Evolutionary conservation across 2,888 invertebrate species (phyloP).

Genomic region (Hirudinaria manillensis): DNA sequence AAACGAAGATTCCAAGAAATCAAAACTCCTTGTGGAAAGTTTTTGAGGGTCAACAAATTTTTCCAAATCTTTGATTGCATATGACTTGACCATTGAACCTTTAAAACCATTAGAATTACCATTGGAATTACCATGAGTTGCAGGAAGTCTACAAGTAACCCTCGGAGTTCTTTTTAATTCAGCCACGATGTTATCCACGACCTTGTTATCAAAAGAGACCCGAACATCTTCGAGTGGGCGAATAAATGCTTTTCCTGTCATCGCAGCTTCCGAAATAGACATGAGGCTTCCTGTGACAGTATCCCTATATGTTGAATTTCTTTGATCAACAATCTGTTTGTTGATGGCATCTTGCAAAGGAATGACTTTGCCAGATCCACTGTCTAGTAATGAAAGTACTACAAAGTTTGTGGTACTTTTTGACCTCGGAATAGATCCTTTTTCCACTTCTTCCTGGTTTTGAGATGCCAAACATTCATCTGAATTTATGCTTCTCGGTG

Average conservation of each 20-base stretch:
- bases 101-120: no score
- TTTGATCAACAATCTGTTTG: slow-evolving; percentile 14
- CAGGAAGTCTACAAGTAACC: background rate
- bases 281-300: slow-evolving; percentile 3
- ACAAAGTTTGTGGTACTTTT: background rate
- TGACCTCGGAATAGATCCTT: background rate
- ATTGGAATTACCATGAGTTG: no score
- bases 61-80: background rate
- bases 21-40: background rate
- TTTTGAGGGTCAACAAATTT: background rate
- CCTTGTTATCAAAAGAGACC: background rate
- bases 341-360: slow-evolving; percentile 19
- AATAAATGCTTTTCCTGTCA: slow-evolving; percentile 2
- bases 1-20: slow-evolving; percentile 2
- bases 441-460: background rate
- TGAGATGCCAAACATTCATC: no score
- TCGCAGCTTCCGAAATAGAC: slow-evolving; percentile 13
- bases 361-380: slow-evolving; percentile 2
- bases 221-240: background rate
- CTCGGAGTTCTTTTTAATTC: background rate
- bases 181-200: background rate
- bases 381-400: slow-evolving; percentile 23
- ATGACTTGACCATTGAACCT: no score
- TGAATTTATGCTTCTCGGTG: background rate
- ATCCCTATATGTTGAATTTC: slow-evolving; percentile 9